Evolutionary conservation across 1,140 invertebrate species (phyloP).

Genomic region (Globodera rostochiensis): DNA sequence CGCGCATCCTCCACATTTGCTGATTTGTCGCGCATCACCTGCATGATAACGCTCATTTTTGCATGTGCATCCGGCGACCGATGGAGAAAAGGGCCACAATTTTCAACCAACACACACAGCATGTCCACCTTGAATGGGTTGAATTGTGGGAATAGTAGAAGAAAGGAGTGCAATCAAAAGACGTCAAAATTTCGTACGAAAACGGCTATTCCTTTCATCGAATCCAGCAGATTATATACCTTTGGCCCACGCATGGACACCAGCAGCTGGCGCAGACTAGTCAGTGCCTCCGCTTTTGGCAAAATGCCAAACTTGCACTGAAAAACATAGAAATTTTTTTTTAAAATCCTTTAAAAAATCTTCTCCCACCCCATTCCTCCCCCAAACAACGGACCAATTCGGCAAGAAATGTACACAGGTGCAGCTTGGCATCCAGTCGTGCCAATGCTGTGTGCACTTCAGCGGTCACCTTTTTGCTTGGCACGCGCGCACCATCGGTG

Average conservation of each 20-base stretch:
- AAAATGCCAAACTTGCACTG: conserved; percentile 84
- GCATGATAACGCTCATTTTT: conserved; percentile 75
- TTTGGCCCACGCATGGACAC: conserved; percentile 96
- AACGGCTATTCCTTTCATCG: no score
- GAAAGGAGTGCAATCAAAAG: no score
- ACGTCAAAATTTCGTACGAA: no score
- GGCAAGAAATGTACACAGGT: conserved; percentile 91
- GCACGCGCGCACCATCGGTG: background rate
- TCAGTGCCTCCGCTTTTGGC: conserved; percentile 88
- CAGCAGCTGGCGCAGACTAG: conserved; percentile 79
- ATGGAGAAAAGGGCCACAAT: conserved; percentile 88
- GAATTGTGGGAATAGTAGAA: background rate
- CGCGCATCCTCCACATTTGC: conserved; percentile 53
- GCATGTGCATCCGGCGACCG: conserved; percentile 87
- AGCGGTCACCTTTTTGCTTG: conserved; percentile 18
- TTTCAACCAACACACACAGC: conserved; percentile 92
- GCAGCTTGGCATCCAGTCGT: conserved; percentile 97
- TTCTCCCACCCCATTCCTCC: background rate
- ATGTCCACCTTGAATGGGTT: conserved; percentile 78
- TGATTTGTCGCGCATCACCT: conserved; percentile 67
- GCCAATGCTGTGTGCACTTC: conserved; percentile 34
- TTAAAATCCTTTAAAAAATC: conserved; percentile 21
- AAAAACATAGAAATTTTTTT: conserved; percentile 36
- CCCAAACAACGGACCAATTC: conserved; percentile 46
- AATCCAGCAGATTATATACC: conserved; percentile 64